Conservation (phyloP, 2,797 vertebrate genomes). For the Pseudochromis fuscus region DNA sequence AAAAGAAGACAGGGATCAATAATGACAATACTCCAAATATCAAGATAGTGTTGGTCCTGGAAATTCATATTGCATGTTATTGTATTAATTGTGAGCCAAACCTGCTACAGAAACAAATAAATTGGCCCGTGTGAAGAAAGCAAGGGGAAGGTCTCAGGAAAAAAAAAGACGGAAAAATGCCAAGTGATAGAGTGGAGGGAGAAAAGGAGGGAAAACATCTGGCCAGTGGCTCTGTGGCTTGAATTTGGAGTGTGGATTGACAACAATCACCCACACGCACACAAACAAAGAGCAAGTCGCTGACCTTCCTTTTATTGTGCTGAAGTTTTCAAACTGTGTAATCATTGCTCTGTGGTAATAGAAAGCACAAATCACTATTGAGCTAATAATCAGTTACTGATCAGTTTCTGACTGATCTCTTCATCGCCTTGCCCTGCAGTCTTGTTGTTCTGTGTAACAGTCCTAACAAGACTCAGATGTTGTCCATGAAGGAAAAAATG, state of each 20-base stretch:
- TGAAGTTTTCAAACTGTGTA: conserved; percentile 14
- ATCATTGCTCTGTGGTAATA: conserved; percentile 18
- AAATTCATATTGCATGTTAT: neutral
- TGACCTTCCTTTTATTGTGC: conserved; percentile 11
- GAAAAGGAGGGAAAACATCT: conserved; percentile 62
- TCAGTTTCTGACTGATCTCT: conserved; percentile 65
- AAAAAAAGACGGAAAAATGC: conserved; percentile 36
- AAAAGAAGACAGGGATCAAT: no score
- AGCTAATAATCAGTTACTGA: conserved; percentile 59
- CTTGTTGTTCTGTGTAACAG: conserved; percentile 68
- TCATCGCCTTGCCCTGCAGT: conserved; percentile 49
- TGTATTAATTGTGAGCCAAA: conserved; percentile 22
- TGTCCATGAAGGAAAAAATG: conserved; percentile 59
- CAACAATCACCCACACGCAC: conserved; percentile 47
- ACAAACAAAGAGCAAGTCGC: neutral
- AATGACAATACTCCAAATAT: no score
- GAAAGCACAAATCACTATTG: conserved; percentile 28
- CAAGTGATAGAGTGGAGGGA: conserved; percentile 25
- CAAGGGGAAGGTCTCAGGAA: conserved; percentile 21
- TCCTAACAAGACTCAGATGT: conserved; percentile 81
- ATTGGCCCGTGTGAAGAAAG: conserved; percentile 25
- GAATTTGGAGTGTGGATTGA: conserved; percentile 63
- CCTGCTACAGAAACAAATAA: conserved; percentile 30
- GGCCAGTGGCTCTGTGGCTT: conserved; percentile 66
- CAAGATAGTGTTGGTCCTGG: neutral